These are phyloP conservation scores for Setophaga petechia DNA, from an alignment of 2,113 vertebrate genomes.

Conservation along the genomic window DNA sequence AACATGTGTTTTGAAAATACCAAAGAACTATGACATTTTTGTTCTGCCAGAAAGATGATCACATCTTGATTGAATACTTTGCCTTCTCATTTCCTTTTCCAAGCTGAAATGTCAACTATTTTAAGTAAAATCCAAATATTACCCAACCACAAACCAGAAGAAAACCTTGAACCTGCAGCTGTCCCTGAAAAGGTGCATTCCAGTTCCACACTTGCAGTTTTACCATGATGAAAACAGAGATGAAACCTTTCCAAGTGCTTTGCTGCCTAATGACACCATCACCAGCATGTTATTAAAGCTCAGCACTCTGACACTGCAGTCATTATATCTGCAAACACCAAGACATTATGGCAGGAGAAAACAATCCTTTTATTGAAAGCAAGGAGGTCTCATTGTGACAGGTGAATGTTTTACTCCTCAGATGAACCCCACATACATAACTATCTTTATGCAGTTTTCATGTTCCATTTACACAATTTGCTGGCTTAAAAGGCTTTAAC, in stretches of 20 bases:
- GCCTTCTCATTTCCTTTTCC: conserved; percentile 40
- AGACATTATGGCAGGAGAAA: conserved; percentile 11
- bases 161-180: not conserved
- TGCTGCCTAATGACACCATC: conserved; percentile 38
- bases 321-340: conserved; percentile 12
- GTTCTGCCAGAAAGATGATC: conserved; percentile 51
- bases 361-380: conserved; percentile 26
- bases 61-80: conserved; percentile 31
- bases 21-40: conserved; percentile 51
- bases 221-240: not conserved
- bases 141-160: not conserved
- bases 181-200: not conserved
- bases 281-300: conserved; percentile 31
- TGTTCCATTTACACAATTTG: conserved; percentile 17
- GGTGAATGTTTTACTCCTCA: conserved; percentile 16
- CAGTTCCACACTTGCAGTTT: not conserved
- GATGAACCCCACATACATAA: not conserved
- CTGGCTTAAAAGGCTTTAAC: conserved; percentile 28
- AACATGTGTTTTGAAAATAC: conserved; percentile 36
- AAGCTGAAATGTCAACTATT: conserved; percentile 62
- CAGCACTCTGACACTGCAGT: not conserved
- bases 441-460: not conserved
- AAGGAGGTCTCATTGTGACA: not conserved
- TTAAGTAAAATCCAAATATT: conserved; percentile 15
- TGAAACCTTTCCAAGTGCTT: conserved; percentile 21